Evolutionary conservation across 2,797 vertebrate genomes (phyloP), one percentile per base, ranked within the genome.

Genomic region (Sebastes wilsoni): DNA sequence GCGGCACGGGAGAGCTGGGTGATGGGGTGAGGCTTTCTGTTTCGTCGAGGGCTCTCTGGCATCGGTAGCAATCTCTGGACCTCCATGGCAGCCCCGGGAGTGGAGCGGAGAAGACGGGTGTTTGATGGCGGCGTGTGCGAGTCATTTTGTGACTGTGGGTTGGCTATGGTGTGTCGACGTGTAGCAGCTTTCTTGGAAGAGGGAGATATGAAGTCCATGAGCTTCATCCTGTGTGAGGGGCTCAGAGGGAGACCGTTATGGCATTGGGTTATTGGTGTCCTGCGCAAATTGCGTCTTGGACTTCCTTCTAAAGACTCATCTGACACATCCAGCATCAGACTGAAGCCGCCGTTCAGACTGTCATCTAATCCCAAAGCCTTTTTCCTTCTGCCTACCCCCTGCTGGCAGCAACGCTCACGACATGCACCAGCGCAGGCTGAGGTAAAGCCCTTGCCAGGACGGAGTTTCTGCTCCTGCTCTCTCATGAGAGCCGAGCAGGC

Each of bases 151-250:
- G 90, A 87, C 79, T 90, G 89, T 23, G 82, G 70, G 30, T 78
- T 61, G 61, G 85, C 32, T 23, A 79, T 34, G 42, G 81, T 5
- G n/a, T 88, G 88, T 42, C 83, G 83, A 59, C 90, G 80, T 22
- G 91, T 75, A 8, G 65, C 14, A 8, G 71, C 66, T 69, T 91
- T 95, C 83, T 97, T 96, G 14, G 84, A 94, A 25, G 96, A 96
- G 30, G 96, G 96, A 59, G 95, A 96, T 88, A 96, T 96, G 61
- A 96, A 97, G 90, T 96, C 96, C 95, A 97, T 95, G 68, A 97
- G 95, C 87, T 96, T 96, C 94, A 96, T 96, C 77, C 96, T 92
- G 66, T 95, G 94, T 5, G 91, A 92, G 56, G 96, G 94, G 73
- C 95, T 96, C 84, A 93, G 79, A 12, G 94, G 89, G 74, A 94